Percentiles rank a stretch among this genome's conserved stretches.
Evolutionary conservation across 2,113 vertebrate genomes (phyloP).

Genomic region (Thomomys bottae): DNA sequence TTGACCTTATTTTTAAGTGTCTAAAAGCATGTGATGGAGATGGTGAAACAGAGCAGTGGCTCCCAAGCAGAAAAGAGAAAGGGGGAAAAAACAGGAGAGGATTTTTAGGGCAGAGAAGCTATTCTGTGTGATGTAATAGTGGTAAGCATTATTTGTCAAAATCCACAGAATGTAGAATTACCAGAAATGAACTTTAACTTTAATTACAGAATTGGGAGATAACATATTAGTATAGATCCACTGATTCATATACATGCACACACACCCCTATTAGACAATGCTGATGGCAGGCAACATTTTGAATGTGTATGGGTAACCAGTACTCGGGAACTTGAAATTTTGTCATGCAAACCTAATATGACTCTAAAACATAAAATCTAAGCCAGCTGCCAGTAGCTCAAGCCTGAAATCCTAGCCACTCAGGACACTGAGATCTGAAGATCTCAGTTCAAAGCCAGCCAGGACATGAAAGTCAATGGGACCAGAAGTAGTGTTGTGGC

Average conservation of each 20-base stretch:
- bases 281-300: not conserved
- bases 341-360: not conserved
- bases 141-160: conserved; percentile 5
- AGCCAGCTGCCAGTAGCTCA: too few species aligned
- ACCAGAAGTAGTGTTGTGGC: too few species aligned
- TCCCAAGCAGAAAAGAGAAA: not conserved
- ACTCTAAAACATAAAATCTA: not conserved
- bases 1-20: not conserved
- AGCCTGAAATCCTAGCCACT: too few species aligned
- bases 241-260: not conserved
- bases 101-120: not conserved
- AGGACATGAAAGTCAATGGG: too few species aligned
- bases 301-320: not conserved
- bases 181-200: not conserved
- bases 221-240: not conserved
- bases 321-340: not conserved
- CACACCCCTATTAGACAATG: not conserved
- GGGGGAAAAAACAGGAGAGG: not conserved
- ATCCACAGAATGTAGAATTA: not conserved
- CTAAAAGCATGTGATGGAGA: not conserved
- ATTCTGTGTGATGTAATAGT: not conserved
- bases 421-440: too few species aligned
- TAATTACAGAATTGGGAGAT: not conserved
- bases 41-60: not conserved
- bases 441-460: too few species aligned